phyloP scores from a whole-genome alignment of 2,113 vertebrate species.

The Xerus inauris region DNA sequence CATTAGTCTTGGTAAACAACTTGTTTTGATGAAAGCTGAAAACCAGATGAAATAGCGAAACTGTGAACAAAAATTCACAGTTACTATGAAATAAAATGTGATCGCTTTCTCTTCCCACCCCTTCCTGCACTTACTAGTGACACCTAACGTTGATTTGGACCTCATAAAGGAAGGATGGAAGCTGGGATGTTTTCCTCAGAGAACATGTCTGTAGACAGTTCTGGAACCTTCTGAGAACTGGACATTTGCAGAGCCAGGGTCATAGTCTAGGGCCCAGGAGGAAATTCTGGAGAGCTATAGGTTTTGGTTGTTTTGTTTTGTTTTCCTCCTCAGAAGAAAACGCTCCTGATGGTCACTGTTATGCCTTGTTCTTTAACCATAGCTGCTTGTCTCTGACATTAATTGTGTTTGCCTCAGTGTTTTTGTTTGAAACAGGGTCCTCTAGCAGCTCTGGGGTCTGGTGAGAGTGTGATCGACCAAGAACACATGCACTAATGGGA shows the following conservation, averaged over 20 bases:
- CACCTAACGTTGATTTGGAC: slow-evolving; percentile 63
- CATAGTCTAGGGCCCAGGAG: background rate
- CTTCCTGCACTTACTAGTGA: slow-evolving; percentile 70
- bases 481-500: background rate
- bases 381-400: background rate
- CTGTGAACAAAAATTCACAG: background rate
- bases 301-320: background rate
- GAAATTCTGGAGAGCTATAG: background rate
- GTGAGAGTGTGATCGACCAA: background rate
- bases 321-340: slow-evolving; percentile 27
- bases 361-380: background rate
- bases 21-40: slow-evolving; percentile 76
- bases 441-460: background rate
- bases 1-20: slow-evolving; percentile 78
- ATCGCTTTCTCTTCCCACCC: slow-evolving; percentile 31
- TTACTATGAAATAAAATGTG: slow-evolving; percentile 59
- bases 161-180: background rate
- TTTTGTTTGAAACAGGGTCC: background rate
- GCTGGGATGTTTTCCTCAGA: slow-evolving; percentile 1
- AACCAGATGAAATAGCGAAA: slow-evolving; percentile 66
- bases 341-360: slow-evolving; percentile 15
- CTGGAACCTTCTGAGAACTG: slow-evolving; percentile 31
- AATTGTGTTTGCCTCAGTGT: background rate
- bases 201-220: background rate
- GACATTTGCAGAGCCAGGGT: background rate